Evolutionary conservation across 2,797 vertebrate genomes (phyloP), one percentile per base, ranked within the genome.

Genomic region (Gallirallus australis): DNA sequence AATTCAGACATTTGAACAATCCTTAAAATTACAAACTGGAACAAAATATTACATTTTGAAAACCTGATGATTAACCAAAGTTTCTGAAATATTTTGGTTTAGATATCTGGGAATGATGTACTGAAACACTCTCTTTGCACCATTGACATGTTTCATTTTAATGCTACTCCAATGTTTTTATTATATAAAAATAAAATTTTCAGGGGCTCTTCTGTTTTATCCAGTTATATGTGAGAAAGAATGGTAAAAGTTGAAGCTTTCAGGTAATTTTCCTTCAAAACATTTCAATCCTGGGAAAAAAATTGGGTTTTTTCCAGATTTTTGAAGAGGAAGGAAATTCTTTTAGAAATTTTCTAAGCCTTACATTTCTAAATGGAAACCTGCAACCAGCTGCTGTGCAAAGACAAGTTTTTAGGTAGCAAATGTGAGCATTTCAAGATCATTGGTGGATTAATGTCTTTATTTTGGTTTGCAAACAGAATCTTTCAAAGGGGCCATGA

Each of bases 401-500:
- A 69, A 2, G 11, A 27, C 25, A 37, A 56, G 16, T 33, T 95
- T 93, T 78, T 76, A 89, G 54, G 69, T 56, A 94, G 54, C n/a
- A 54, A 68, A 66, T 47, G 54, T 35, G 54, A 86, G 18, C 31
- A 64, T 90, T 91, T 90, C 57, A 81, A 64, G 66, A 82, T 68
- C 24, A 24, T n/a, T 1, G 2, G 30, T 65, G 59, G 65, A 89
- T 89, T 84, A 82, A 85, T 82, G 53, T 75, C 64, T 78, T 81
- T 76, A 84, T 82, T 93, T 78, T 63, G 57, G 54, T 91, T 91
- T 95, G 69, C 76, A 94, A 89, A 90, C 66, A 77, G 80, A 94
- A 77, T 83, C 68, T 89, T 95, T 94, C 65, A 66, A 81, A 92
- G 86, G 73, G 70, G n/a, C 77, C 57, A 48, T 39, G 42, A 72